Base-by-base conservation (phyloP, 2,797 vertebrate genomes). In the Smutsia temminckii region DNA sequence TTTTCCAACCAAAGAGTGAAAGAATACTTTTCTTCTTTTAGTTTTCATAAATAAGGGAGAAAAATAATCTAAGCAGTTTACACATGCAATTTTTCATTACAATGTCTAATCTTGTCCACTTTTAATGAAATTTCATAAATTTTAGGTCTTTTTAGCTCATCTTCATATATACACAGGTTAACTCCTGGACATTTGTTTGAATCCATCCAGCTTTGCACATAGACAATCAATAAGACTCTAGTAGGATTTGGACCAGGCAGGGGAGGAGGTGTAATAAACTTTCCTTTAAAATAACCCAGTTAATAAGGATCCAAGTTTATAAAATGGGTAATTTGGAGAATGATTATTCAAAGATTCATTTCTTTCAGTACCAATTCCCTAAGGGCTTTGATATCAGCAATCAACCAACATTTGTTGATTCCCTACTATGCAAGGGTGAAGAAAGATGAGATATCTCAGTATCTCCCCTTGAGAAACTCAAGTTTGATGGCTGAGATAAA, bases 41-140 rank as follows among this genome's bases (percentile, higher is more conserved):
- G 4, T 94, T 93, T 95, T 53, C 68, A 32, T 63, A 92, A 88
- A 77, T 84, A 42, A 78, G 3, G 42, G 5, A 1, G 16, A 8
- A 27, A 12, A 85, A 2, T 37, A 49, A 86, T 79, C 66, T 37
- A 79, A 91, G 18, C 20, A 79, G 46, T 9, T 74, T 34, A 25
- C 11, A 42, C 18, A 53, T 34, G 6, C 3, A 61, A 34, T 90
- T 88, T 95, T 92, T 95, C 71, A 78, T 85, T 88, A 69, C 3
- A 78, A 49, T 75, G 20, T 78, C 34, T 42, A 2, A 57, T 89
- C 37, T 85, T 49, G 13, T 37, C 42, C 5, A 81, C 37, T 93
- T 92, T 77, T 55, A 96, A 59, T 79, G 55, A 89, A 71, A 91
- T 88, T 95, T 89, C 32, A 69, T 69, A 80, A 55, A 64, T 69